Base-by-base conservation (phyloP, 2,888 invertebrate species). In the Mythimna vitellina region DNA sequence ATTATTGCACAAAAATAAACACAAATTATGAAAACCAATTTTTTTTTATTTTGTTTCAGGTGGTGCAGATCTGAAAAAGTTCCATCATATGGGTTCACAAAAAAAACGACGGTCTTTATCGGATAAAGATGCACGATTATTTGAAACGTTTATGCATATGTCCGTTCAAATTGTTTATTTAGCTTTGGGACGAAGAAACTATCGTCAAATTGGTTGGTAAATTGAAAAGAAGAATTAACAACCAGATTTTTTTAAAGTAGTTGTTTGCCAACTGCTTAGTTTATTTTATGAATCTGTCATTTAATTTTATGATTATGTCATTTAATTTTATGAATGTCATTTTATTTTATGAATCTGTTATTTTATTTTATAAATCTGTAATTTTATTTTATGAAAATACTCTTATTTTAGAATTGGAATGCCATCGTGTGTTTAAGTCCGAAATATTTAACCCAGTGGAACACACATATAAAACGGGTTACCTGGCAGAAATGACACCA, bases 81-180 rank as follows among this genome's bases (percentile, higher is more conserved):
- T 96, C 84, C 97, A 97, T 89, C 97, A 97, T 81, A 97, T 97
- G 96, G 96, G 96, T 25, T 92, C 93, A 7, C 91, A 93, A 68
- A 96, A 96, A 82, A 96, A 96, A 85, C 92, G 96, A 56, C 92
- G 93, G 61, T 97, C 97, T 0, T 91, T 97, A 76, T 96, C 97
- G 17, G 97, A 97, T 83, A 97, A 97, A 89, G 97, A 97, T 87
- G 95, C 97, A 49, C 92, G 97, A 76, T 90, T 97, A 69, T 96
- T 96, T 82, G 97, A 97, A 89, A 96, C 96, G 10, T 89, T 97
- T 22, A 89, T 97, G 60, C 93, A 96, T 70, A 93, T 97, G 89
- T 93, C 96, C 62, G 96, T 96, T 51, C 96, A 97, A 86, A 96
- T 97, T 62, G 96, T 97, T 49, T 97, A 97, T 97, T 94, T 97